Percentiles rank a stretch among this genome's conserved stretches.
Conservation (phyloP, 1,140 invertebrate genomes). For the Formica selysi region DNA sequence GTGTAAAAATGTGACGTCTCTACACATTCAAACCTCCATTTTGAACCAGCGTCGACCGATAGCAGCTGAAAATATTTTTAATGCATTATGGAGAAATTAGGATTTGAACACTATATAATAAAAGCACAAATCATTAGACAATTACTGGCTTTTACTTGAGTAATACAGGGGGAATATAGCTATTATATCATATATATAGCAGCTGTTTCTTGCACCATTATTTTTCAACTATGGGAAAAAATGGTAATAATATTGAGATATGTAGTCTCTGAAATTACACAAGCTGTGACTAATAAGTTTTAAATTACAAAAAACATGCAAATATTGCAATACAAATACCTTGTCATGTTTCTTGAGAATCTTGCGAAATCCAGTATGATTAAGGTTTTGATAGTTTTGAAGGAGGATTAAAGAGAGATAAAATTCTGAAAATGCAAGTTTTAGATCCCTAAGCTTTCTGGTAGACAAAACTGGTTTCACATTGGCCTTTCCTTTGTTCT, state of each 20-base stretch:
- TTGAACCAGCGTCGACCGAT: slow-evolving; percentile 91
- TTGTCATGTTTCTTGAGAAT: slow-evolving; percentile 99
- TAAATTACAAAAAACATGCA: background rate
- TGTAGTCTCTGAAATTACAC: slow-evolving; percentile 15
- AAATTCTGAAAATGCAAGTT: slow-evolving; percentile 99
- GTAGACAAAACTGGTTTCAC: slow-evolving; percentile 88
- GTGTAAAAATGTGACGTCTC: slow-evolving; percentile 98
- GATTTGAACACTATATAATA: background rate
- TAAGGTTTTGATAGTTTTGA: slow-evolving; percentile 97
- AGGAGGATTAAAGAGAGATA: slow-evolving; percentile 98
- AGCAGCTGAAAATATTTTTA: slow-evolving; percentile 88
- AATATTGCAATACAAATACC: slow-evolving; percentile 87
- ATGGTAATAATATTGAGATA: slow-evolving; percentile 29
- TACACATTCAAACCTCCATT: slow-evolving; percentile 97
- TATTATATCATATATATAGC: slow-evolving; percentile 8
- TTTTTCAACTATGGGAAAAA: slow-evolving; percentile 21
- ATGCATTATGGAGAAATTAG: slow-evolving; percentile 25
- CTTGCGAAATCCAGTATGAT: slow-evolving; percentile 99
- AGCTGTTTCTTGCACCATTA: background rate
- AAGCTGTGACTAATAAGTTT: background rate
- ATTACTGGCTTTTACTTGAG: slow-evolving; percentile 62
- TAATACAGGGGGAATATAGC: slow-evolving; percentile 38
- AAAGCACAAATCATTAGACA: slow-evolving; percentile 35
- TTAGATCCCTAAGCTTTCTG: slow-evolving; percentile 96
- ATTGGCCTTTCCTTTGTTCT: slow-evolving; percentile 86